Evolutionary conservation across 2,113 vertebrate species (phyloP).

Genomic region (Sterrhoptilus dennistouni): DNA sequence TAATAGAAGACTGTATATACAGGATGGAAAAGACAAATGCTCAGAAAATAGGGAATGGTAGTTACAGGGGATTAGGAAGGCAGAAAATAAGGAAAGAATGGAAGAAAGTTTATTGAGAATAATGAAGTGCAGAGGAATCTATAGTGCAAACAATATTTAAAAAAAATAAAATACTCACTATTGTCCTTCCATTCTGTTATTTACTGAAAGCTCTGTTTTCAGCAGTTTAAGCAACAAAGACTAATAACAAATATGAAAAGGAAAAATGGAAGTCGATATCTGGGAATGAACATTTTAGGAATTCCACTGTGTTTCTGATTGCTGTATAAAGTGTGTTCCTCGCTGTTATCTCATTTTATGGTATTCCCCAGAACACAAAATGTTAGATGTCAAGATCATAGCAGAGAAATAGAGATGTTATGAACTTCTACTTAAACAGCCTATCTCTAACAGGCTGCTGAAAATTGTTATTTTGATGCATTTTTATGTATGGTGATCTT

Average conservation of each 20-base stretch:
- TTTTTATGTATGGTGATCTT: constrained; percentile 16
- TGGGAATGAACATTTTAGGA: background rate
- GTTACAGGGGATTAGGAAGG: background rate
- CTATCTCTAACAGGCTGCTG: constrained; percentile 18
- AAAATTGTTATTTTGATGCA: constrained; percentile 59
- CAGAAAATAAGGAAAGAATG: background rate
- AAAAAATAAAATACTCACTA: background rate
- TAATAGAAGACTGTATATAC: background rate
- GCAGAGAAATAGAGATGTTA: constrained; percentile 26
- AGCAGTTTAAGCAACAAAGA: background rate
- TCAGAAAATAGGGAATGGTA: background rate
- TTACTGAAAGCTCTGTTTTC: background rate
- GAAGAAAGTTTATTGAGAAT: background rate
- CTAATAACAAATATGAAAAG: background rate
- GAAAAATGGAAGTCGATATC: background rate
- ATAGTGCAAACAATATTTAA: background rate
- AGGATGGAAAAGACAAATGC: background rate
- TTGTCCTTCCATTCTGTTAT: background rate
- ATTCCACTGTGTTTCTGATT: background rate
- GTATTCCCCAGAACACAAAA: constrained; percentile 2
- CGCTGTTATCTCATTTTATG: background rate
- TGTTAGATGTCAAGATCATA: background rate
- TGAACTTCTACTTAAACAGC: constrained; percentile 35
- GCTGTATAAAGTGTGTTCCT: background rate
- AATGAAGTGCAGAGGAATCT: background rate